Evolutionary conservation across 2,888 invertebrate genomes (phyloP).

Genomic region (Aphidoletes aphidimyza): DNA sequence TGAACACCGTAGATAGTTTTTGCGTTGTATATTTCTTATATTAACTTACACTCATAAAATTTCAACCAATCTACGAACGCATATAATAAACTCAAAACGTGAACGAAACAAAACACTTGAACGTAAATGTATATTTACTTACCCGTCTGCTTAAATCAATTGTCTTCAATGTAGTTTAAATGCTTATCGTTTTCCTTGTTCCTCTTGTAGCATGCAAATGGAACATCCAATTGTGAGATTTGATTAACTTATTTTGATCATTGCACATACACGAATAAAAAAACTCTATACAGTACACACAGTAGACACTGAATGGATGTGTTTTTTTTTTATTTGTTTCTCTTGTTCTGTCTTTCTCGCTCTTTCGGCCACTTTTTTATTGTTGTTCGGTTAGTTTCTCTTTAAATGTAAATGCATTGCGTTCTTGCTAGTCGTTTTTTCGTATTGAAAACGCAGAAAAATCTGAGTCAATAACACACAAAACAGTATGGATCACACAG

Average conservation of each 20-base stretch:
- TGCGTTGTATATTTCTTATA: too few species aligned
- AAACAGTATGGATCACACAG: background rate
- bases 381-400: background rate
- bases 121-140: slow-evolving; percentile 23
- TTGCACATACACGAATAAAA: background rate
- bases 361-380: background rate
- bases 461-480: background rate
- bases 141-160: slow-evolving; percentile 32
- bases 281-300: too few species aligned
- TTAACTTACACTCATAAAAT: background rate
- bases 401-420: background rate
- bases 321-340: background rate
- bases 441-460: slow-evolving; percentile 6
- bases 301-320: background rate
- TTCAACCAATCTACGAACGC: background rate
- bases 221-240: slow-evolving; percentile 37
- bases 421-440: background rate
- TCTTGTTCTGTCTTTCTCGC: background rate
- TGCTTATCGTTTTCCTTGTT: background rate
- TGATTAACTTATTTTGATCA: slow-evolving; percentile 34
- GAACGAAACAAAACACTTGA: slow-evolving; percentile 33
- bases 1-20: too few species aligned
- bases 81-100: background rate
- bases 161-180: slow-evolving; percentile 50
- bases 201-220: background rate